Evolutionary conservation across 2,113 vertebrate species (phyloP).

Genomic region (Tamias sibiricus): DNA sequence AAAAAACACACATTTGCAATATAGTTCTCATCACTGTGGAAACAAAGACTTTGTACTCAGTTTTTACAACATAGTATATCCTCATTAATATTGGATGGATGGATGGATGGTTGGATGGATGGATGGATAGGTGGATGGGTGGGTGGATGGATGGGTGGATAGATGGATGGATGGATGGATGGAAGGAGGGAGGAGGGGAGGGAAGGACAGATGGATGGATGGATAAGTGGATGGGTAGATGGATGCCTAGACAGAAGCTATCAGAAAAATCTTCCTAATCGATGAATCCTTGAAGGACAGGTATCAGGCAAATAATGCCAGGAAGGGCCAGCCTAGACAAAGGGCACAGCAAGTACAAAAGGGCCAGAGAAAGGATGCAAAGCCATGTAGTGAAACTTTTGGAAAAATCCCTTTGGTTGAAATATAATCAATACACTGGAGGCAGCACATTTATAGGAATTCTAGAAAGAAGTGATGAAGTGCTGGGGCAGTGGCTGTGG

Average conservation of each 20-base stretch:
- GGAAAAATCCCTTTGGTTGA: neutral
- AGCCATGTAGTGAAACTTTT: neutral
- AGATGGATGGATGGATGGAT: neutral
- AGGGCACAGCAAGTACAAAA: neutral
- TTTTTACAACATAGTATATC: neutral
- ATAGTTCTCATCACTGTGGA: neutral
- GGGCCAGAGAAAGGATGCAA: neutral
- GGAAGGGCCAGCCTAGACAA: neutral
- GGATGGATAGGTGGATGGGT: neutral
- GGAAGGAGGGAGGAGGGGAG: no score
- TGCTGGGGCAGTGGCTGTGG: neutral
- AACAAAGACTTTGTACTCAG: neutral
- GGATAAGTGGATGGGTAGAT: no score
- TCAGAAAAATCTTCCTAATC: neutral
- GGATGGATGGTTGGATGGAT: neutral
- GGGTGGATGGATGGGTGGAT: neutral
- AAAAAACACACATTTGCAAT: neutral
- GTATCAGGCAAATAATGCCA: neutral
- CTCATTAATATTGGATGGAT: neutral
- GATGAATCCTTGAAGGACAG: constrained; percentile 28
- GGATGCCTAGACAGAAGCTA: neutral
- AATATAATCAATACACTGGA: neutral
- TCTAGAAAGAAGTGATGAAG: neutral
- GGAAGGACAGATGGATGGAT: no score
- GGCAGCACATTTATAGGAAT: neutral